Conservation (phyloP, 2,888 invertebrate species). For the Thera britannica region DNA sequence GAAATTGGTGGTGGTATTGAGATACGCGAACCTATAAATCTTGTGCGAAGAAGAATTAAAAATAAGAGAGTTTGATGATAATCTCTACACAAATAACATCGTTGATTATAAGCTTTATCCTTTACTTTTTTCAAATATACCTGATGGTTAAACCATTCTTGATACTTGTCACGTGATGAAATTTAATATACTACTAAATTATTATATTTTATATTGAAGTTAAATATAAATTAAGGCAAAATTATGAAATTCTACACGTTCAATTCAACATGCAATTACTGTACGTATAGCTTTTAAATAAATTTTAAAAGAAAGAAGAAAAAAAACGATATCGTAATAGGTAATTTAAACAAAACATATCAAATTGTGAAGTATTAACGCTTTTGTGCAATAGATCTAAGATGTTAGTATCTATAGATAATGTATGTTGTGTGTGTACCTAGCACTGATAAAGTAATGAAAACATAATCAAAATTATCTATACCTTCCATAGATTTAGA, state of each 20-base stretch:
- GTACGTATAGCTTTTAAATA: background rate
- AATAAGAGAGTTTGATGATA: background rate
- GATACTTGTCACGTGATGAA: background rate
- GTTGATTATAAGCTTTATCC: background rate
- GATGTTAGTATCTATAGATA: background rate
- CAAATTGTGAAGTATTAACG: conserved; percentile 33
- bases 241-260: background rate
- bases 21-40: background rate
- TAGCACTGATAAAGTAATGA: conserved; percentile 17
- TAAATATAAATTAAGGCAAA: no score
- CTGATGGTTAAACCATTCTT: no score
- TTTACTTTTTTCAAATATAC: background rate
- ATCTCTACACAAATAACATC: background rate
- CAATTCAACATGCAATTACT: background rate
- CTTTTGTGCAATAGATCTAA: conserved; percentile 15
- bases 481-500: background rate
- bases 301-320: background rate
- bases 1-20: background rate
- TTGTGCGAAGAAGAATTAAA: background rate
- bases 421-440: background rate
- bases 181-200: background rate
- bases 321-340: background rate
- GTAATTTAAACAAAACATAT: no score
- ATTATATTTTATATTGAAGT: no score
- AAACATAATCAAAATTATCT: conserved; percentile 17